Evolutionary conservation across 2,888 invertebrate genomes (phyloP).

Genomic region (Calliopum simillimum): DNA sequence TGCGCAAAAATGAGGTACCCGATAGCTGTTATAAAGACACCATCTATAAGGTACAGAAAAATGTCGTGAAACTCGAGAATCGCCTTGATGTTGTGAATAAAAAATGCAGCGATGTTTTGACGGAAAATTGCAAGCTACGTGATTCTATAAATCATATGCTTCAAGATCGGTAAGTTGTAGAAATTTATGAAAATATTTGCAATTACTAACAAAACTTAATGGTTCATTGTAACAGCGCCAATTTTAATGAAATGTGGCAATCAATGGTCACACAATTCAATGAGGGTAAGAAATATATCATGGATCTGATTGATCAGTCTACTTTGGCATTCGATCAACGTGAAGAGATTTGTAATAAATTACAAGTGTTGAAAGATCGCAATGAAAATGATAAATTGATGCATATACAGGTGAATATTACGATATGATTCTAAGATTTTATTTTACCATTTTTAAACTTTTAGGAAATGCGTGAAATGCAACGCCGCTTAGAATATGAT

Average conservation of each 20-base stretch:
- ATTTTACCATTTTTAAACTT: conserved; percentile 12
- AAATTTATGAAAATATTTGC: neutral
- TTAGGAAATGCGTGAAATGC: conserved; percentile 89
- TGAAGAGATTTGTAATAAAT: conserved; percentile 83
- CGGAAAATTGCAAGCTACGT: conserved; percentile 79
- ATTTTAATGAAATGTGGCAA: conserved; percentile 86
- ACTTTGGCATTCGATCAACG: conserved; percentile 90
- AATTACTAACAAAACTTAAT: no score
- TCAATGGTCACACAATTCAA: conserved; percentile 80
- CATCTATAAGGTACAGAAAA: conserved; percentile 65
- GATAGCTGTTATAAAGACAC: conserved; percentile 68
- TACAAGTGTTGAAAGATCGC: conserved; percentile 82
- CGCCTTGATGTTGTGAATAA: conserved; percentile 81
- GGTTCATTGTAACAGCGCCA: conserved; percentile 71
- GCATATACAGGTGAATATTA: conserved; percentile 70
- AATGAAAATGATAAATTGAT: conserved; percentile 78
- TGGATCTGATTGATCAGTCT: conserved; percentile 88
- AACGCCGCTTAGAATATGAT: conserved; percentile 87
- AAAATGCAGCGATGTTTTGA: conserved; percentile 80
- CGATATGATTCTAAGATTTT: neutral
- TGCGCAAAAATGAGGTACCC: conserved; percentile 68
- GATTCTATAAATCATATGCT: conserved; percentile 85
- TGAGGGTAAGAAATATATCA: conserved; percentile 83
- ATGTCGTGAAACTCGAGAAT: conserved; percentile 77
- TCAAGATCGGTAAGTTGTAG: conserved; percentile 75